phyloP scores from a whole-genome alignment of 2,888 invertebrate genomes.

The Hofmannophila pseudospretella region DNA sequence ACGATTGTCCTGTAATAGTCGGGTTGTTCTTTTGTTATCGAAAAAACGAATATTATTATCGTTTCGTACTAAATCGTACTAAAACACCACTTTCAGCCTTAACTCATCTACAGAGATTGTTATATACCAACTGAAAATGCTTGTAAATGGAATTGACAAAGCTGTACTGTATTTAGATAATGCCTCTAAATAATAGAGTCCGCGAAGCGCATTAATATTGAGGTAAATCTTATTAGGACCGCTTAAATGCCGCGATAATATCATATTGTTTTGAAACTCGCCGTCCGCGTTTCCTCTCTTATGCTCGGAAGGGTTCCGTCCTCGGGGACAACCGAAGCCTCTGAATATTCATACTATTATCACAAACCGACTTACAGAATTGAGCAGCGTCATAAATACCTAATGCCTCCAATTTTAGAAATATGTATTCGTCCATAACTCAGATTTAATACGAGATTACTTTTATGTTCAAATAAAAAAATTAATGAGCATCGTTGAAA shows the following conservation, averaged over 20 bases:
- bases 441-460: too few species aligned
- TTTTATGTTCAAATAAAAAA: constrained; percentile 22
- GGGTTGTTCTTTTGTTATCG: constrained; percentile 58
- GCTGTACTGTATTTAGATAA: constrained; percentile 58
- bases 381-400: constrained; percentile 59
- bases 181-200: constrained; percentile 70
- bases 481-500: background rate
- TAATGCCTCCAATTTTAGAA: constrained; percentile 48
- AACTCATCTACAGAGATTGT: constrained; percentile 22
- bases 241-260: constrained; percentile 74
- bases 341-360: constrained; percentile 75
- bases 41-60: constrained; percentile 36
- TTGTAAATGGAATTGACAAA: constrained; percentile 43
- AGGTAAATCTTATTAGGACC: constrained; percentile 76
- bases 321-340: constrained; percentile 58
- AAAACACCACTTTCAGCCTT: constrained; percentile 31
- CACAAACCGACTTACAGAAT: constrained; percentile 65
- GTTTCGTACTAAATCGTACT: constrained; percentile 31
- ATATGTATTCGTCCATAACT: too few species aligned
- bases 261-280: constrained; percentile 74
- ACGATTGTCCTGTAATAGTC: constrained; percentile 66
- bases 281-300: constrained; percentile 70
- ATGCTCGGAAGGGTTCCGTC: constrained; percentile 71
- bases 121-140: constrained; percentile 24
- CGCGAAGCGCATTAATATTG: constrained; percentile 74